Conservation (phyloP, 1,140 invertebrate genomes). For the Zaprionus africanus region DNA sequence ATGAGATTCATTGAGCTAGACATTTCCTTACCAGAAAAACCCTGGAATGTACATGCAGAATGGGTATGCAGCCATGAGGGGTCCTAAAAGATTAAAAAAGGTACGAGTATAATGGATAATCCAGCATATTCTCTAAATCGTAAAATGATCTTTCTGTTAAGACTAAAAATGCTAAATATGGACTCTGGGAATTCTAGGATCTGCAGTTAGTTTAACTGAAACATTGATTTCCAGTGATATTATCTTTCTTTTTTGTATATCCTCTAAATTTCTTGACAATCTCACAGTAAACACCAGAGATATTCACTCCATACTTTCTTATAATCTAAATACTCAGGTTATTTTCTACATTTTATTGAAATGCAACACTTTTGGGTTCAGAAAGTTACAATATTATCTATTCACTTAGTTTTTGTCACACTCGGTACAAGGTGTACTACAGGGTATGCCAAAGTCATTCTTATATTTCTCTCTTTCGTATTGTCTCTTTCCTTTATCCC, state of each 20-base stretch:
- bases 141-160: too few relatives aligned
- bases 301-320: too few relatives aligned
- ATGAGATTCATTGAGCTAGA: constrained; percentile 60
- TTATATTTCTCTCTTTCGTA: constrained; percentile 10
- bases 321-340: too few relatives aligned
- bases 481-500: constrained; percentile 9
- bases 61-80: background rate
- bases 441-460: background rate
- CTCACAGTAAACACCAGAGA: background rate
- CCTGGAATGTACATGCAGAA: background rate
- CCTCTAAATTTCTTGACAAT: background rate
- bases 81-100: background rate
- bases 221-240: too few relatives aligned
- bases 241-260: background rate
- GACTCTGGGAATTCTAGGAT: too few relatives aligned
- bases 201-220: background rate
- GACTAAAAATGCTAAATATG: too few relatives aligned
- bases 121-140: too few relatives aligned
- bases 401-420: too few relatives aligned
- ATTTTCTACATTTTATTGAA: too few relatives aligned
- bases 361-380: background rate
- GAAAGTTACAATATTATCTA: background rate
- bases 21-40: constrained; percentile 6
- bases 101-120: too few relatives aligned
- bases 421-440: too few relatives aligned